Base-by-base conservation (phyloP, 1,140 invertebrate genomes). In the Drosophila ohnishii region DNA sequence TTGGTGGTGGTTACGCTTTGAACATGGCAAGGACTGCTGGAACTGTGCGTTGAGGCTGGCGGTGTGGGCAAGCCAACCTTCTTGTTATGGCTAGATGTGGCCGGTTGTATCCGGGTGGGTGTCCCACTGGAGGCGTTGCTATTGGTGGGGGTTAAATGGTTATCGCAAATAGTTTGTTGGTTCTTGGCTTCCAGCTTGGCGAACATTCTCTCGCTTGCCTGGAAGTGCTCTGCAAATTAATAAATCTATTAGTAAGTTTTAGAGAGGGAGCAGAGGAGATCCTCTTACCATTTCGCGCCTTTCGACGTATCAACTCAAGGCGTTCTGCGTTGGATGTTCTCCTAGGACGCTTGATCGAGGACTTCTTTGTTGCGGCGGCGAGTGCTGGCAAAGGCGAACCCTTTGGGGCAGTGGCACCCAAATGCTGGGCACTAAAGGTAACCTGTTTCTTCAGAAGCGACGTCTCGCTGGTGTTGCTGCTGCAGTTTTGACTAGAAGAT, bases 1-100 rank as follows among this genome's bases (percentile, higher is more conserved):
- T 11, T 51, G 39, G 76, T 80, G 13, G 42, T 62, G n/a, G 73
- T 45, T 9, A 39, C 32, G 13, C 65, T 72, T 5, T 19, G 75
- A 44, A 47, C 47, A 50, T 59, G 61, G 16, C 58, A 77, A 8
- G 74, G 74, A 62, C 73, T 76, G 22, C 37, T 63, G 6, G 83
- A 85, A 39, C 82, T 86, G 63, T 86, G 75, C 32, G 75, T 82
- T 4, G 82, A 86, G 10, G 79, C 79, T 28, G 83, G 83, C 8
- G 83, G 83, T 8, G 82, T 88, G 7, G 83, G 83, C 51, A 83
- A 28, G 5, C 48, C 16, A 61, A 70, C 47, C 59, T 60, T 47
- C 30, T 61, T 28, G 8, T 14, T 22, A 7, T 55, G 51, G 51
- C 59, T 66, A 5, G 35, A 42, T 44, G 22, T 69, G 67, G 11